phyloP scores from a whole-genome alignment of 2,113 vertebrate species.

The Cebus imitator region DNA sequence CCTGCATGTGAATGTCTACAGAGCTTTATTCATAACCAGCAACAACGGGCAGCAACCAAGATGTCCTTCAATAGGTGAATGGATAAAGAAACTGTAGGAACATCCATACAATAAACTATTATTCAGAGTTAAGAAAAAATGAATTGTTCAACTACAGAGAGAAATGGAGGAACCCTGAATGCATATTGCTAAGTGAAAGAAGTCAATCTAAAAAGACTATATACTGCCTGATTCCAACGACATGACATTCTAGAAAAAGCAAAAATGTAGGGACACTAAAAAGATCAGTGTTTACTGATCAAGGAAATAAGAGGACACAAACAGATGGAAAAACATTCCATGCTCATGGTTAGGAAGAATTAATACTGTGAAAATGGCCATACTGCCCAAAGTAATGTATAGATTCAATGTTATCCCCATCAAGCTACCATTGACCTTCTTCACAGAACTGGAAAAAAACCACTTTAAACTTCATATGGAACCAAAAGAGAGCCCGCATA shows the following conservation, averaged over 20 bases:
- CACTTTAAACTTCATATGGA: too few relatives aligned
- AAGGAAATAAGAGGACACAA: too few relatives aligned
- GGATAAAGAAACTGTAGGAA: neutral
- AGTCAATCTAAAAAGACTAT: neutral
- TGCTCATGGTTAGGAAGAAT: too few relatives aligned
- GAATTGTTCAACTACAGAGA: neutral
- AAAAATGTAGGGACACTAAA: neutral
- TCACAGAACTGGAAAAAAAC: too few relatives aligned
- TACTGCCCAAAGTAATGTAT: too few relatives aligned
- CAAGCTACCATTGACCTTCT: too few relatives aligned
- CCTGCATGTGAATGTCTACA: neutral
- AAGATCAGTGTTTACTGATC: neutral
- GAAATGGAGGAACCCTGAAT: neutral
- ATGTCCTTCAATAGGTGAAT: neutral
- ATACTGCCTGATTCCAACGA: neutral
- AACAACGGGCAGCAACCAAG: neutral
- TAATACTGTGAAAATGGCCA: too few relatives aligned
- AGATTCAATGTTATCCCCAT: too few relatives aligned
- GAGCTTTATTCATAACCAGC: neutral
- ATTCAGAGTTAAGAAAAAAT: constrained; percentile 19
- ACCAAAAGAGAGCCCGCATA: too few relatives aligned
- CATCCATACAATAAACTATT: neutral
- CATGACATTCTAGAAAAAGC: neutral
- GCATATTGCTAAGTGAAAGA: neutral
- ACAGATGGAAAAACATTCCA: too few relatives aligned